phyloP scores from a whole-genome alignment of 2,113 vertebrate genomes.

The Mionectes macconnelli region DNA sequence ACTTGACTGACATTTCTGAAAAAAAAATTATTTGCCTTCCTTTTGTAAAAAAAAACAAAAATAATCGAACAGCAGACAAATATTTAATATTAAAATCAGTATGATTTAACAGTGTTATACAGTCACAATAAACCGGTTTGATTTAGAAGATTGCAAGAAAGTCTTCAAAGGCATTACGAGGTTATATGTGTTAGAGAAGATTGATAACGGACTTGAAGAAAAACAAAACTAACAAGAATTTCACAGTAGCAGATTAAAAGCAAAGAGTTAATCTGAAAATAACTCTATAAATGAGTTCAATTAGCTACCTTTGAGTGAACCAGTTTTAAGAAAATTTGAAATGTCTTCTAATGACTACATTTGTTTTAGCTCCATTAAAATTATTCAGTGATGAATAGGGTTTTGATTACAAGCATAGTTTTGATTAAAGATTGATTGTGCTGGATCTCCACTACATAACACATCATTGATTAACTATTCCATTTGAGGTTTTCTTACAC shows the following conservation, averaged over 20 bases:
- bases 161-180: background rate
- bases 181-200: background rate
- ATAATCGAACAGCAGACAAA: background rate
- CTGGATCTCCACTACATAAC: background rate
- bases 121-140: background rate
- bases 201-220: accelerated
- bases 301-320: background rate
- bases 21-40: accelerated
- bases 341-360: constrained; percentile 7
- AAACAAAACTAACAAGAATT: background rate
- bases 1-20: background rate
- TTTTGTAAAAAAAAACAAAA: background rate
- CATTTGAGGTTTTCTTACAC: background rate
- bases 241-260: background rate
- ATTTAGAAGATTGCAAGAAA: background rate
- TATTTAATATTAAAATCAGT: background rate
- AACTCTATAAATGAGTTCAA: background rate
- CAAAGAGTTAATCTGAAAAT: constrained; percentile 4
- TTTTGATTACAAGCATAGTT: constrained; percentile 34
- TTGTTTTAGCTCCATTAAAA: constrained; percentile 23
- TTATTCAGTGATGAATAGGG: constrained; percentile 4
- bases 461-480: background rate
- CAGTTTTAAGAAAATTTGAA: constrained; percentile 10
- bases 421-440: constrained; percentile 32
- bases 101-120: background rate